phyloP scores from a whole-genome alignment of 2,888 invertebrate genomes.

The Antheraea yamamai region DNA sequence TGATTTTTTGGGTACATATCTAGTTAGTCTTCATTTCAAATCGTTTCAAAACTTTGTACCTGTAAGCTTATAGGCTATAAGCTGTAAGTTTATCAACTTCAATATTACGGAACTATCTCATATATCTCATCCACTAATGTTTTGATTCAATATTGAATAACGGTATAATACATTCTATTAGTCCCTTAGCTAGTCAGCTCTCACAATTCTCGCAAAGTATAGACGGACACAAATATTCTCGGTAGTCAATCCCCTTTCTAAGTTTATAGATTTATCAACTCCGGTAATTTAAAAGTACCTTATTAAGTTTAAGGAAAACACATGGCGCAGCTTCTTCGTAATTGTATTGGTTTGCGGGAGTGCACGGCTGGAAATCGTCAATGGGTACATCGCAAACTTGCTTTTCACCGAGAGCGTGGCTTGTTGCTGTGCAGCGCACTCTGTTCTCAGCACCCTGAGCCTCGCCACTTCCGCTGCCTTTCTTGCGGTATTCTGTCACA shows the following conservation, averaged over 20 bases:
- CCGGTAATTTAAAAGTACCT: slow-evolving; percentile 80
- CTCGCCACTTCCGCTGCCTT: slow-evolving; percentile 71
- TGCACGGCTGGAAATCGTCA: slow-evolving; percentile 88
- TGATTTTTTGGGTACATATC: too few relatives aligned
- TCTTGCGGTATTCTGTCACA: slow-evolving; percentile 73
- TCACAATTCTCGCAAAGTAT: too few relatives aligned
- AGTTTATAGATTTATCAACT: neutral
- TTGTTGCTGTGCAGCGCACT: slow-evolving; percentile 85
- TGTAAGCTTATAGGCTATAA: too few relatives aligned
- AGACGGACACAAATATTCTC: too few relatives aligned
- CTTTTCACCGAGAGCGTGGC: slow-evolving; percentile 82
- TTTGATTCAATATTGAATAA: too few relatives aligned
- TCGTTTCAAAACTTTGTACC: too few relatives aligned
- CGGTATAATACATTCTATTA: too few relatives aligned
- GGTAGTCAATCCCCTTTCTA: neutral
- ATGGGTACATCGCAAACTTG: slow-evolving; percentile 93
- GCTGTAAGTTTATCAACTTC: too few relatives aligned
- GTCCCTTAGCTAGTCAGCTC: neutral
- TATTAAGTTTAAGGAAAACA: slow-evolving; percentile 97
- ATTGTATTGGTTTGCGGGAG: slow-evolving; percentile 90
- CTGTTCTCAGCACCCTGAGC: slow-evolving; percentile 82
- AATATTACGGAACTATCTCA: too few relatives aligned
- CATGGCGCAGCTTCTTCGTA: slow-evolving; percentile 95
- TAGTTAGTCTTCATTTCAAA: too few relatives aligned
- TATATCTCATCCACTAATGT: too few relatives aligned